Base-by-base conservation (phyloP, 2,888 invertebrate species). In the Andrena praecox region DNA sequence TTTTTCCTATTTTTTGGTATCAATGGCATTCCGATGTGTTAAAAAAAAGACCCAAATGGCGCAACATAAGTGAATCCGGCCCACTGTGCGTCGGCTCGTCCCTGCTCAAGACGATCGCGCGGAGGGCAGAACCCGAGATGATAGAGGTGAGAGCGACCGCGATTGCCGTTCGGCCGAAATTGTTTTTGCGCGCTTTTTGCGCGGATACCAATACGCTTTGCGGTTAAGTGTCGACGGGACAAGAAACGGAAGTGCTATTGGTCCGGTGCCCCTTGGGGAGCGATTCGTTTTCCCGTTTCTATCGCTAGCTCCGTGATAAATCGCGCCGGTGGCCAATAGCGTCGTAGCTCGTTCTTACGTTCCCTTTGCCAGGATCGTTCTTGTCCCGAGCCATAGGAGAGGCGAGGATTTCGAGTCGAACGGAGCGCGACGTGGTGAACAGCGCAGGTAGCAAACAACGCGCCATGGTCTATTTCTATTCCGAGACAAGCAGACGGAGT, bases 221-320 rank as follows among this genome's bases (percentile, higher is more conserved):
- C 75, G 86, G 84, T 56, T 84, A 84, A 88, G 85, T 80, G 85
- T 85, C 85, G 79, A 77, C 83, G 83, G 77, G 72, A 86, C 80
- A 81, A 79, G 79, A 76, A 62, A 66, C 79, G 84, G 80, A 80
- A 83, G 63, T 87, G 73, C 84, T 83, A 89, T 87, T 87, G 87
- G 86, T 74, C 83, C 71, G 80, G 84, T 83, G 82, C 84, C 88
- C 89, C 72, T 42, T 42, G 78, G 89, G 89, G 91, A 91, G 90
- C 91, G 90, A 92, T 92, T 91, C 92, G 91, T 92, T 91, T 91
- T 91, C 83, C 82, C 78, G 82, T 70, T 87, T 89, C 89, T 87
- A 79, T 84, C 74, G 35, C 56, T 77, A 52, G 20, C 73, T 77
- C 72, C 80, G 91, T 90, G 91, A 92, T 92, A 92, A 92, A 92